Conservation (phyloP, 2,113 vertebrate species). For the Corythoichthys haematopterus region DNA sequence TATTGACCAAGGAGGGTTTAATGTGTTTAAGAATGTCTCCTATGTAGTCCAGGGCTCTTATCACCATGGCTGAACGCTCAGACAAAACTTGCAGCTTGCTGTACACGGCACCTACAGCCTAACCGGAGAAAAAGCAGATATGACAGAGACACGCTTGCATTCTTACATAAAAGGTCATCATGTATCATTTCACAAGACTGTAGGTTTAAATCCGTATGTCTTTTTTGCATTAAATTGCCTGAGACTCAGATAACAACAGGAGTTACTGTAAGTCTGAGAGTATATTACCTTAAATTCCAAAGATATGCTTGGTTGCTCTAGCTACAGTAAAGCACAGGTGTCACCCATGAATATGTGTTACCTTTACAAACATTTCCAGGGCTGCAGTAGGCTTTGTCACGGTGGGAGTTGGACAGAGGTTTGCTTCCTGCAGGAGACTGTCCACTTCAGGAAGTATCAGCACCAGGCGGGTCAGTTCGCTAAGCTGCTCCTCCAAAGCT, state of each 20-base stretch:
- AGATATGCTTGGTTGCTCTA: neutral
- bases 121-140: conserved; percentile 19
- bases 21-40: conserved; percentile 91
- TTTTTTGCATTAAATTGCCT: neutral
- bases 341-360: conserved; percentile 41
- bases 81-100: conserved; percentile 75
- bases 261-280: neutral
- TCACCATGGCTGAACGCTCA: conserved; percentile 85
- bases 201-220: neutral
- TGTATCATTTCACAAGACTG: neutral
- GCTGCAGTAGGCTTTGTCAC: conserved; percentile 76
- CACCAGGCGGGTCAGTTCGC: conserved; percentile 85
- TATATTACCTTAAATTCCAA: neutral
- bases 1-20: conserved; percentile 85
- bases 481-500: conserved; percentile 79
- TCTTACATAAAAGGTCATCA: neutral
- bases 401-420: conserved; percentile 54
- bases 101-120: conserved; percentile 85
- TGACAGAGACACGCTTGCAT: neutral
- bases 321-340: neutral
- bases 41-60: conserved; percentile 83
- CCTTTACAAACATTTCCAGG: conserved; percentile 85
- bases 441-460: conserved; percentile 86
- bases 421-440: conserved; percentile 74
- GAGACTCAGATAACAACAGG: conserved; percentile 3